Conservation (phyloP, 2,797 vertebrate species). For the Enteromius afrohamiltoni region DNA sequence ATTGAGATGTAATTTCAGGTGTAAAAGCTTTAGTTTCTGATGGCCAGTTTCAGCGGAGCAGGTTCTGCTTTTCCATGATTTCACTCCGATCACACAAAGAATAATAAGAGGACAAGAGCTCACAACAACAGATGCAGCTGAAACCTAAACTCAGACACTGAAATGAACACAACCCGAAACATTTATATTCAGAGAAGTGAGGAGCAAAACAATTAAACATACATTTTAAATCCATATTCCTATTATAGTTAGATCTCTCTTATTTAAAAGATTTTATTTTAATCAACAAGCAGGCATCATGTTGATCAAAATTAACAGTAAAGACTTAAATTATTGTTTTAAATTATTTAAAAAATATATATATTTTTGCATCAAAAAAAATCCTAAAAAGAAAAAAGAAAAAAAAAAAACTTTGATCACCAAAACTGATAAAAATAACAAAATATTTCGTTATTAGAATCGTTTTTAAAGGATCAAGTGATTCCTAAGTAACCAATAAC, state of each 20-base stretch:
- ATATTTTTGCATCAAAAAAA: background rate
- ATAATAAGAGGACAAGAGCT: slow-evolving; percentile 8
- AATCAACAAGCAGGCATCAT: background rate
- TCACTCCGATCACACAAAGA: background rate
- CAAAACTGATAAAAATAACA: background rate
- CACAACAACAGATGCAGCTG: background rate
- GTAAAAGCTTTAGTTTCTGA: slow-evolving; percentile 9
- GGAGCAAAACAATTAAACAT: background rate
- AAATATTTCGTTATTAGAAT: background rate
- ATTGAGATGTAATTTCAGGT: slow-evolving; percentile 17
- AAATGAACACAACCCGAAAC: background rate
- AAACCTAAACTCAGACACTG: background rate
- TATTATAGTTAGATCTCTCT: background rate
- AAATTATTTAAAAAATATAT: background rate
- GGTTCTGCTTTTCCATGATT: slow-evolving; percentile 6
- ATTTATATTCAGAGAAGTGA: background rate
- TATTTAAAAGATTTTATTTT: background rate
- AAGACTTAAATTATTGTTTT: background rate
- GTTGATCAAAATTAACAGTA: background rate
- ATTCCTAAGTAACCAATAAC: background rate
- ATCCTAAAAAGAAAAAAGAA: background rate
- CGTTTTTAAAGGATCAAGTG: background rate
- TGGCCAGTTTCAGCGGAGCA: slow-evolving; percentile 17
- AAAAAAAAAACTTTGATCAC: background rate
- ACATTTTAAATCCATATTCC: background rate